Conservation (phyloP, 2,888 invertebrate species). For the Neocrepidodera transversa region DNA sequence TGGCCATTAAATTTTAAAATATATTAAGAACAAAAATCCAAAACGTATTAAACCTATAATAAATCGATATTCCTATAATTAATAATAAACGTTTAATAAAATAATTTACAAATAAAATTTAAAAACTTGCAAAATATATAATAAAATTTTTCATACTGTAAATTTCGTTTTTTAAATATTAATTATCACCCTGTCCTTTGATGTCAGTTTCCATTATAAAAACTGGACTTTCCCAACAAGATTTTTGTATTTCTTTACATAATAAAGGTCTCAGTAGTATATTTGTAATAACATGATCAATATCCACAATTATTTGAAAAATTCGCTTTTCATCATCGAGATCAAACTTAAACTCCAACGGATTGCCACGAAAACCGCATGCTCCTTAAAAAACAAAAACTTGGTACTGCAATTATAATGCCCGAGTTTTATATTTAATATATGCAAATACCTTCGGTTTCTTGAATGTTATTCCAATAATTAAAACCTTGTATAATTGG, state of each 20-base stretch:
- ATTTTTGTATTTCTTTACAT: constrained; percentile 35
- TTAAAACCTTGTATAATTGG: constrained; percentile 41
- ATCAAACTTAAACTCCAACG: constrained; percentile 39
- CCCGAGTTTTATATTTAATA: not conserved
- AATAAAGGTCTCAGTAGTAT: constrained; percentile 37
- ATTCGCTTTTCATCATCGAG: constrained; percentile 42
- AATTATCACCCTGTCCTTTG: constrained; percentile 27
- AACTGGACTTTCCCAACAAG: not conserved
- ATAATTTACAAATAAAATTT: too few relatives aligned
- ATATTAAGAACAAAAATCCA: too few relatives aligned
- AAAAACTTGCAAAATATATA: too few relatives aligned
- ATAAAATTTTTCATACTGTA: too few relatives aligned
- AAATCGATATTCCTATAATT: too few relatives aligned
- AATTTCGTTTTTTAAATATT: too few relatives aligned
- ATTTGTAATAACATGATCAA: constrained; percentile 38
- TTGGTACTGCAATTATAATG: too few relatives aligned
- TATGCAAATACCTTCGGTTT: constrained; percentile 37
- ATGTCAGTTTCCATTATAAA: constrained; percentile 3
- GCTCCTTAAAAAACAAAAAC: constrained; percentile 40
- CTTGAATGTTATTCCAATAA: constrained; percentile 42
- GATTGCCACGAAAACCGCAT: constrained; percentile 44
- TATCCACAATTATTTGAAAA: constrained; percentile 38
- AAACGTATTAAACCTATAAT: too few relatives aligned
- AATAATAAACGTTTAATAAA: too few relatives aligned
- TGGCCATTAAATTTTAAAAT: too few relatives aligned